These are phyloP conservation scores for Enteromius fasciolatus DNA, from an alignment of 2,797 vertebrate genomes.

Conservation along the genomic window DNA sequence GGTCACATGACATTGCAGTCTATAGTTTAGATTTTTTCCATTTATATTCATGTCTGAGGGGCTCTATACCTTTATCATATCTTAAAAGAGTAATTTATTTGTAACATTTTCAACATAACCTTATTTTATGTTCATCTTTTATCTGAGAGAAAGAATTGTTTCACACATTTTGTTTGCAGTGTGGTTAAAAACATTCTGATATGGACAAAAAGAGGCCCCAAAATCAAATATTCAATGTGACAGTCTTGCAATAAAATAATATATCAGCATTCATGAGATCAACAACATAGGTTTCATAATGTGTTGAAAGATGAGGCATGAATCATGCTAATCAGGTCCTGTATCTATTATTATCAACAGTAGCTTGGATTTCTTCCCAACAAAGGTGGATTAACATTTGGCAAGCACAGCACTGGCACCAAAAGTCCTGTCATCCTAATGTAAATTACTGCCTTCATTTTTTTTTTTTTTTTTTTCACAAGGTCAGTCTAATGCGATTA, in stretches of 20 bases:
- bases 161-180: neutral
- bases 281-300: conserved; percentile 21
- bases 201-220: neutral
- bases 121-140: too few relatives aligned
- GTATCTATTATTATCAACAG: conserved; percentile 59
- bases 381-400: conserved; percentile 61
- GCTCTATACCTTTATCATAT: neutral
- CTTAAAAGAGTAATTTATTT: neutral
- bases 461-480: conserved; percentile 24
- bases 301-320: conserved; percentile 26
- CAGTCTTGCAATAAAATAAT: neutral
- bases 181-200: neutral
- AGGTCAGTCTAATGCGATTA: conserved; percentile 57
- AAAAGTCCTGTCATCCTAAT: conserved; percentile 53
- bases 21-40: neutral
- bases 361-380: conserved; percentile 55
- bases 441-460: conserved; percentile 44
- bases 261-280: neutral
- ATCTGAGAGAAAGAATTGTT: neutral
- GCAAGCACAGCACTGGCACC: conserved; percentile 54
- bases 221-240: neutral
- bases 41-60: neutral
- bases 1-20: neutral
- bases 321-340: conserved; percentile 45
- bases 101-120: neutral